Evolutionary conservation across 2,113 vertebrate species (phyloP).

Genomic region (Marcusenius ussheri): DNA sequence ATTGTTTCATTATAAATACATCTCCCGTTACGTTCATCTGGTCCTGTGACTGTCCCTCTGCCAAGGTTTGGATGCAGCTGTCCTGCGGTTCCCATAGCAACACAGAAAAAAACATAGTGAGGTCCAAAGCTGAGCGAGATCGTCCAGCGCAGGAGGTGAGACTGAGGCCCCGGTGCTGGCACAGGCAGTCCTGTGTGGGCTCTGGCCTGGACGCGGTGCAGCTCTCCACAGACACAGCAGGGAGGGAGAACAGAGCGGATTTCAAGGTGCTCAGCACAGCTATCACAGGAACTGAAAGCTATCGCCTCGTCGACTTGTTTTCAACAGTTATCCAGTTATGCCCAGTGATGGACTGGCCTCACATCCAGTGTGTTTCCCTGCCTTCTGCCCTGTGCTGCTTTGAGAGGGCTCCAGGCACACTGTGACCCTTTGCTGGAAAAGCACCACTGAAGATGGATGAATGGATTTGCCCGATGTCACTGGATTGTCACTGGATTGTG

Average conservation of each 20-base stretch:
- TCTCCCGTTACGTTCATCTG: background rate
- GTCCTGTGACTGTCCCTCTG: background rate
- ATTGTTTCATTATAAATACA: background rate
- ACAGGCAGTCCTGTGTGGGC: background rate
- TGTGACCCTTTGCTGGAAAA: background rate
- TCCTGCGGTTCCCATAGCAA: conserved; percentile 4
- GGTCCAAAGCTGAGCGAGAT: background rate
- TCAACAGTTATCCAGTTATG: background rate
- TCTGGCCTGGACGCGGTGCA: background rate
- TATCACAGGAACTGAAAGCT: background rate
- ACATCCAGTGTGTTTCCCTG: background rate
- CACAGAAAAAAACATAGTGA: background rate
- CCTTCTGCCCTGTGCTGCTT: background rate
- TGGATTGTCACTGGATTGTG: background rate
- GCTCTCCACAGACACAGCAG: background rate
- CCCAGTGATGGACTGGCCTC: background rate
- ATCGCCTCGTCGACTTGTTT: background rate
- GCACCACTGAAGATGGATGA: background rate
- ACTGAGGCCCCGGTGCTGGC: background rate
- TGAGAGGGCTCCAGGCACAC: background rate
- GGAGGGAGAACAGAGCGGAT: background rate
- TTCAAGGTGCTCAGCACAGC: background rate
- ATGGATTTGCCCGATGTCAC: background rate
- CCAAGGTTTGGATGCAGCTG: background rate
- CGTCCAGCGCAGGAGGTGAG: background rate